Evolutionary conservation across 2,888 invertebrate genomes (phyloP).

Genomic region (Metopia argyrocephala): DNA sequence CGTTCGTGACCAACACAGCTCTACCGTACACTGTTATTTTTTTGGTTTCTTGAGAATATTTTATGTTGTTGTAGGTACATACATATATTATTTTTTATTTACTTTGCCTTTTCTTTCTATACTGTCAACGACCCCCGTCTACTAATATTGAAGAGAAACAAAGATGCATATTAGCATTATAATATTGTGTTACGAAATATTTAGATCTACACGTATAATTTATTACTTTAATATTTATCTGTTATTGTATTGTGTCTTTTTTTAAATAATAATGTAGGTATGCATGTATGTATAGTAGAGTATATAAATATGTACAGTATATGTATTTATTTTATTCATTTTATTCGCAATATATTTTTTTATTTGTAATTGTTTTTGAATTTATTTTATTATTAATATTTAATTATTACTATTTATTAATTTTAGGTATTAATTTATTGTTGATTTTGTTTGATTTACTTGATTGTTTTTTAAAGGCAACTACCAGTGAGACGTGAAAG

Average conservation of each 20-base stretch:
- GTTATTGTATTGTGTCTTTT: too few relatives aligned
- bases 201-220: not conserved
- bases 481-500: conserved; percentile 79
- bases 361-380: too few relatives aligned
- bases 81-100: conserved; percentile 29
- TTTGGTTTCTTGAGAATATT: conserved; percentile 33
- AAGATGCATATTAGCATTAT: not conserved
- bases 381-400: conserved; percentile 7
- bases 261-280: too few relatives aligned
- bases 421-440: not conserved
- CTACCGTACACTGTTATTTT: conserved; percentile 4
- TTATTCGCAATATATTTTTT: too few relatives aligned
- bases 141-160: conserved; percentile 23
- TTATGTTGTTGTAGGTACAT: too few relatives aligned
- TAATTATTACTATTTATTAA: conserved; percentile 43
- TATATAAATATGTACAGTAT: too few relatives aligned
- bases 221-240: too few relatives aligned
- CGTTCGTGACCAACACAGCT: too few relatives aligned
- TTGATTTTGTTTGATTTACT: not conserved
- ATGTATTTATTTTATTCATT: too few relatives aligned
- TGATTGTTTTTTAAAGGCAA: conserved; percentile 58
- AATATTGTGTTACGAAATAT: conserved; percentile 66
- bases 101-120: conserved; percentile 31
- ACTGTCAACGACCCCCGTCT: conserved; percentile 55
- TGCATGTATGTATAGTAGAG: too few relatives aligned